phyloP scores from a whole-genome alignment of 2,113 vertebrate species.

The Nycticebus coucang region DNA sequence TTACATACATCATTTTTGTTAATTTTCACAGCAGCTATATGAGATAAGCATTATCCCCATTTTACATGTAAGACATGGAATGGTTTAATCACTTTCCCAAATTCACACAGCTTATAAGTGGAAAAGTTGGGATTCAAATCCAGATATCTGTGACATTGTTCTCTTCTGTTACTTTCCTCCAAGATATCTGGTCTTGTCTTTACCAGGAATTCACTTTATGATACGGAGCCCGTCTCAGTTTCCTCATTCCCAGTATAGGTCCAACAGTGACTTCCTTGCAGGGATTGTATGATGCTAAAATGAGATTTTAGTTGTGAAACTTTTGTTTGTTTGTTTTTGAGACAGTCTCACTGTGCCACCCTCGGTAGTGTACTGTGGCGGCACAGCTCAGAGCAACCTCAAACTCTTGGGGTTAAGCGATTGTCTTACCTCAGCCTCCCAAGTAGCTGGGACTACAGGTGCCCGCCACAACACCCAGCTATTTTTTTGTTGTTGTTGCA shows the following conservation, averaged over 20 bases:
- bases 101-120: not conserved
- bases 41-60: not conserved
- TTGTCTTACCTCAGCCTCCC: too few species aligned
- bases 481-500: too few species aligned
- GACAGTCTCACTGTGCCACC: too few species aligned
- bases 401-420: too few species aligned
- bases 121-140: not conserved
- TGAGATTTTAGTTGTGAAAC: not conserved
- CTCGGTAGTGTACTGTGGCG: too few species aligned
- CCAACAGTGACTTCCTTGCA: not conserved
- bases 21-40: not conserved
- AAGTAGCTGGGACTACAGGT: too few species aligned
- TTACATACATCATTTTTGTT: not conserved
- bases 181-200: not conserved
- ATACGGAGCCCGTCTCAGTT: not conserved
- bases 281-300: not conserved
- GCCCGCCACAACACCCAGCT: too few species aligned
- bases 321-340: not conserved
- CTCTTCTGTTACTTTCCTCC: not conserved
- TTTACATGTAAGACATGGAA: not conserved
- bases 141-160: not conserved
- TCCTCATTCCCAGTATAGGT: not conserved
- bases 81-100: not conserved
- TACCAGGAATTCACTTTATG: not conserved
- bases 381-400: too few species aligned